phyloP scores from a whole-genome alignment of 2,888 invertebrate genomes.

The Strigamia transsilvanica region DNA sequence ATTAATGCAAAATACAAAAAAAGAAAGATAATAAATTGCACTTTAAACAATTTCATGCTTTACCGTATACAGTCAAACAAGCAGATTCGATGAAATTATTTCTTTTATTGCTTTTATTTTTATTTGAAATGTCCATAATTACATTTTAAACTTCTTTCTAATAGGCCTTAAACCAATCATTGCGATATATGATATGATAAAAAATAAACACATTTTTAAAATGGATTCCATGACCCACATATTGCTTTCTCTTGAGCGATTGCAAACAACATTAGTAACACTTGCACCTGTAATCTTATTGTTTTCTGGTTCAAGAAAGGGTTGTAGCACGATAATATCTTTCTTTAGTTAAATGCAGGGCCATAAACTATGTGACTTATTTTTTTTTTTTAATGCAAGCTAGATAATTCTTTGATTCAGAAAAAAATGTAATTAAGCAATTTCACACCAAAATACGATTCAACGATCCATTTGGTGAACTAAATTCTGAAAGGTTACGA shows the following conservation, averaged over 20 bases:
- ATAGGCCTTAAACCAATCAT: conserved; percentile 21
- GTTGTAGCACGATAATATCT: conserved; percentile 23
- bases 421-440: conserved; percentile 33
- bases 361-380: conserved; percentile 2
- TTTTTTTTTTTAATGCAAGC: conserved; percentile 11
- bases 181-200: conserved; percentile 30
- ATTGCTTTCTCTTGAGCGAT: conserved; percentile 49
- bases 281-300: conserved; percentile 45
- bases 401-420: not conserved
- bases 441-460: conserved; percentile 4
- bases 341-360: not conserved
- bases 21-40: not conserved
- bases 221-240: conserved; percentile 49
- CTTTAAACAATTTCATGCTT: no score
- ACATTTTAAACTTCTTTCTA: not conserved
- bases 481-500: conserved; percentile 20
- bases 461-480: conserved; percentile 16
- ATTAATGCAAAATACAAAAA: not conserved
- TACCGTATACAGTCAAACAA: no score
- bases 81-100: no score
- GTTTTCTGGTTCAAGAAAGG: conserved; percentile 33
- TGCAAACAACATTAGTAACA: conserved; percentile 46
- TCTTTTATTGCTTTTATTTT: not conserved
- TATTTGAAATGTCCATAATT: not conserved
- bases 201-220: conserved; percentile 21